Conservation (phyloP, 2,888 invertebrate genomes). For the Apodemia zela region DNA sequence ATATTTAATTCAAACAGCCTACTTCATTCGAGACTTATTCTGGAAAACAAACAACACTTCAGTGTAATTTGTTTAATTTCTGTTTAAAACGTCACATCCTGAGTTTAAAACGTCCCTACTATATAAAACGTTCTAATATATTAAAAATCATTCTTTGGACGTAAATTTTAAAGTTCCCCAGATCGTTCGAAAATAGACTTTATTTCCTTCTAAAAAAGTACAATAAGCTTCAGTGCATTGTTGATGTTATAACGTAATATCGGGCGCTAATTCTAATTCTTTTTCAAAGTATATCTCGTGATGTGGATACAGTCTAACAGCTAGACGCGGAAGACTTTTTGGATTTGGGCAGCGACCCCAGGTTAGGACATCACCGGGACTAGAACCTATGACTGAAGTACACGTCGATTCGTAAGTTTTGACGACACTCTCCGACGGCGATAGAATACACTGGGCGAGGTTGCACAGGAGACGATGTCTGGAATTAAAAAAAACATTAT, state of each 20-base stretch:
- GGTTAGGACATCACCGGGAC: conserved; percentile 37
- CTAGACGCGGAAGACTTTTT: conserved; percentile 45
- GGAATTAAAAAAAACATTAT: conserved; percentile 18
- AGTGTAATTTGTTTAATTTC: too few relatives aligned
- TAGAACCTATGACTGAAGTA: conserved; percentile 36
- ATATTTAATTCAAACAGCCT: too few relatives aligned
- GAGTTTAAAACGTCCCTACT: background rate
- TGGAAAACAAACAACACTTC: too few relatives aligned
- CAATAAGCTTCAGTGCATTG: background rate
- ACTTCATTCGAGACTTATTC: too few relatives aligned
- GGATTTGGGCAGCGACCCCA: conserved; percentile 43
- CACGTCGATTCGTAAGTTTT: conserved; percentile 47
- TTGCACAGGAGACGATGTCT: conserved; percentile 60
- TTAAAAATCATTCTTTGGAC: background rate
- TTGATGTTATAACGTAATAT: conserved; percentile 9
- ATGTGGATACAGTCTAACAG: conserved; percentile 45
- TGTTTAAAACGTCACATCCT: background rate
- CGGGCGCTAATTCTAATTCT: conserved; percentile 37
- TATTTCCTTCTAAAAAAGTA: conserved; percentile 7
- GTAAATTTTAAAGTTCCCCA: background rate
- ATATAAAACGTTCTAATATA: too few relatives aligned
- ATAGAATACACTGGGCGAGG: conserved; percentile 49
- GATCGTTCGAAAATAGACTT: conserved; percentile 15
- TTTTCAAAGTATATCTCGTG: conserved; percentile 45
- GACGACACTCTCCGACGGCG: conserved; percentile 35